These are phyloP conservation scores for Eupelmus urozonus DNA, from an alignment of 2,888 invertebrate genomes.

Conservation along the genomic window DNA sequence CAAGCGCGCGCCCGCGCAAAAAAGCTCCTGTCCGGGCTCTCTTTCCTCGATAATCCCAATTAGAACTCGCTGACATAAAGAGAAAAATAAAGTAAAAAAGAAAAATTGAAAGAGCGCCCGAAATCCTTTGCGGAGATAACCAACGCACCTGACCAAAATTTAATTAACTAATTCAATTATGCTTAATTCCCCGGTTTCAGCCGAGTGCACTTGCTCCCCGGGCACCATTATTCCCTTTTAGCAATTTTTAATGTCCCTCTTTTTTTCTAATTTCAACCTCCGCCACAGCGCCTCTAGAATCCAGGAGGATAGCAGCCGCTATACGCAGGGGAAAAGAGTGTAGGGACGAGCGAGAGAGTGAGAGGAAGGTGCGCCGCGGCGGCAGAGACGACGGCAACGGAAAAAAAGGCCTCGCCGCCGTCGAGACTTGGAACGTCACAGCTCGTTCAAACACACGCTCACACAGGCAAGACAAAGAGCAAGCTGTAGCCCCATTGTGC, in stretches of 20 bases:
- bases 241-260: constrained; percentile 57
- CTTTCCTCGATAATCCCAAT: constrained; percentile 60
- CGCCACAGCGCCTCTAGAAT: constrained; percentile 32
- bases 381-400: not conserved
- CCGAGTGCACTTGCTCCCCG: constrained; percentile 9
- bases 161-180: constrained; percentile 63
- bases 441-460: constrained; percentile 8
- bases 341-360: not conserved
- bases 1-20: too few species aligned
- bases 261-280: constrained; percentile 58
- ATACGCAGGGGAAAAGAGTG: not conserved
- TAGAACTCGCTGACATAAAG: constrained; percentile 19
- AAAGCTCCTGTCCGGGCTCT: constrained; percentile 5
- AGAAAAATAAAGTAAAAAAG: constrained; percentile 1
- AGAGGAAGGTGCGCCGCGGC: not conserved
- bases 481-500: constrained; percentile 34
- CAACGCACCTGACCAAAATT: constrained; percentile 60
- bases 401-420: not conserved
- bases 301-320: not conserved
- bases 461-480: constrained; percentile 11
- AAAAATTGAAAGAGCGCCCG: constrained; percentile 4
- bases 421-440: not conserved
- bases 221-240: constrained; percentile 59
- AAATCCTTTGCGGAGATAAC: constrained; percentile 34
- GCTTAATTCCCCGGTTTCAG: constrained; percentile 36